Conservation (phyloP, 2,113 vertebrate genomes). For the Serilophus lunatus region DNA sequence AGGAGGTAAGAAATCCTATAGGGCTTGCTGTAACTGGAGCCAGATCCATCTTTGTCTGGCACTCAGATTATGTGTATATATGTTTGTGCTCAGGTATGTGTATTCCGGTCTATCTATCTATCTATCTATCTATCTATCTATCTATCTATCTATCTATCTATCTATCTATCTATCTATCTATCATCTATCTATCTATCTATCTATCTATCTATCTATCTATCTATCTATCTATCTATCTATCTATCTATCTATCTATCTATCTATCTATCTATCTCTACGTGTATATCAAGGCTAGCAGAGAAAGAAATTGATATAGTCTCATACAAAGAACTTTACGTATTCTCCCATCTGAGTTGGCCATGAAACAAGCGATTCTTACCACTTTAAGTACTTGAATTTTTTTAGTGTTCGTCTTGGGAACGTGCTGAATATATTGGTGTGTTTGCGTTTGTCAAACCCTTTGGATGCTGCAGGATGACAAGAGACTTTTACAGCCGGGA, state of each 20-base stretch:
- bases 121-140: too few relatives aligned
- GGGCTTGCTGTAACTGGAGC: background rate
- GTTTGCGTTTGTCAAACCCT: background rate
- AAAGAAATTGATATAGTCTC: background rate
- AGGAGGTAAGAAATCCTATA: background rate
- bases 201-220: too few relatives aligned
- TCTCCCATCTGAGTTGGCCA: background rate
- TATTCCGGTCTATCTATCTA: background rate
- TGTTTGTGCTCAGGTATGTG: rapidly evolving
- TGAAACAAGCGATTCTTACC: background rate
- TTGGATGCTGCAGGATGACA: background rate
- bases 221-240: too few relatives aligned
- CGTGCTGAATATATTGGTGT: rapidly evolving
- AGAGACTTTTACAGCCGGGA: background rate
- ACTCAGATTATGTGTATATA: background rate
- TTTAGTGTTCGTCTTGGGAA: rapidly evolving
- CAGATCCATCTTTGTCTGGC: background rate
- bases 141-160: too few relatives aligned
- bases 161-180: background rate
- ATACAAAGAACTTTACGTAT: background rate
- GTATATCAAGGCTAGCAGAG: background rate
- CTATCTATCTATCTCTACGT: too few relatives aligned
- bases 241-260: background rate
- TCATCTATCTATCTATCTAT: background rate
- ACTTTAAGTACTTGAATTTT: background rate